phyloP scores from a whole-genome alignment of 2,888 invertebrate genomes.

The Drosophila merina region DNA sequence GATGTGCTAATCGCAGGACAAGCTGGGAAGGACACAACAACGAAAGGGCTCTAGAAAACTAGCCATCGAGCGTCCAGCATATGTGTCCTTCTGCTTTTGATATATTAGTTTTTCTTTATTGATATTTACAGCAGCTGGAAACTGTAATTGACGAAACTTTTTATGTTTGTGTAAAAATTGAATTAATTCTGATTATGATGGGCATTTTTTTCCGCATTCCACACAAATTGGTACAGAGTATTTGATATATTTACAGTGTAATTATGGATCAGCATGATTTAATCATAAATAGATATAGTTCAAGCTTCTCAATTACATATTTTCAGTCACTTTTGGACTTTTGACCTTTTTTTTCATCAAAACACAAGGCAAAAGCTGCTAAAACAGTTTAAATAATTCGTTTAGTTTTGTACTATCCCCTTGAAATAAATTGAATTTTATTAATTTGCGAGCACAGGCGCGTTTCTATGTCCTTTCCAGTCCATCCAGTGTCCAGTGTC shows the following conservation, averaged over 20 bases:
- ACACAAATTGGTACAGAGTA: background rate
- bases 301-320: too few species aligned
- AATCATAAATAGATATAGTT: too few species aligned
- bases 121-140: slow-evolving; percentile 71
- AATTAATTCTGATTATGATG: slow-evolving; percentile 57
- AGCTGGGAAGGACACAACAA: slow-evolving; percentile 7
- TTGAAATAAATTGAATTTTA: background rate
- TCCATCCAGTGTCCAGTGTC: slow-evolving; percentile 8
- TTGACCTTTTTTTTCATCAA: background rate
- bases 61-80: slow-evolving; percentile 47
- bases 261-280: too few species aligned
- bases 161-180: slow-evolving; percentile 60
- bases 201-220: background rate
- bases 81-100: slow-evolving; percentile 54
- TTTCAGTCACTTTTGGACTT: background rate
- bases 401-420: background rate
- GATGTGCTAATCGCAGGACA: slow-evolving; percentile 71
- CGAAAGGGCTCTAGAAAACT: slow-evolving; percentile 14
- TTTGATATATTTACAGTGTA: background rate
- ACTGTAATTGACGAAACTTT: slow-evolving; percentile 55
- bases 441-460: background rate
- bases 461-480: slow-evolving; percentile 25
- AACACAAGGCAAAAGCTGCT: background rate
- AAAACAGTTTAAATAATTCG: background rate
- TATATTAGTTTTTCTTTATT: slow-evolving; percentile 80